These are phyloP conservation scores for Drosophila neoperkinsi DNA, from an alignment of 2,888 invertebrate genomes.

Conservation along the genomic window DNA sequence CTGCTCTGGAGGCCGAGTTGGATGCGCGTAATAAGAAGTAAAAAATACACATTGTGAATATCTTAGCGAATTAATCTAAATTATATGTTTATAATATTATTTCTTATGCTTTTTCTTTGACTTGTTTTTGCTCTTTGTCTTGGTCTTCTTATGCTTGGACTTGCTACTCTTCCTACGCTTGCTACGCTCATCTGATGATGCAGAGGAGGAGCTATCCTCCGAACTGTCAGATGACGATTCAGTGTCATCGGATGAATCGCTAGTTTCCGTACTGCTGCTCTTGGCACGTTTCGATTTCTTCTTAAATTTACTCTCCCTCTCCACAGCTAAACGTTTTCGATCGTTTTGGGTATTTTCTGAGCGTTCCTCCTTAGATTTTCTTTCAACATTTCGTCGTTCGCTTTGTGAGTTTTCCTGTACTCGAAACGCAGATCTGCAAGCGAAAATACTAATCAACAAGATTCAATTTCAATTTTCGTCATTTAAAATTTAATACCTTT, in stretches of 20 bases:
- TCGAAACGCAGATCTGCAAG: constrained; percentile 3
- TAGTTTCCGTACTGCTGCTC: constrained; percentile 55
- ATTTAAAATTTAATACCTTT: constrained; percentile 41
- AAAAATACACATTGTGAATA: constrained; percentile 17
- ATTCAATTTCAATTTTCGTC: background rate
- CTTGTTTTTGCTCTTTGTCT: constrained; percentile 55
- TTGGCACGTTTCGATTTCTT: constrained; percentile 58
- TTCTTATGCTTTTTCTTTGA: constrained; percentile 66
- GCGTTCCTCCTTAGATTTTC: constrained; percentile 1
- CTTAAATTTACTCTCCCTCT: constrained; percentile 44
- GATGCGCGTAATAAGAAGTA: constrained; percentile 59
- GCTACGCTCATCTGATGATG: constrained; percentile 61
- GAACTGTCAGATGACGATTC: constrained; percentile 58
- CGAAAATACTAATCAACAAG: background rate
- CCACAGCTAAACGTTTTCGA: constrained; percentile 19
- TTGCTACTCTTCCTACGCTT: constrained; percentile 69
- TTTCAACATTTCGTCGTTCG: constrained; percentile 1
- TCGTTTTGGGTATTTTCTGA: constrained; percentile 15
- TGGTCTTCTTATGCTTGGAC: constrained; percentile 60
- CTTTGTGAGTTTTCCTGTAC: constrained; percentile 3
- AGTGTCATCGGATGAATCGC: constrained; percentile 41
- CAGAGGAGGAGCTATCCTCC: constrained; percentile 55
- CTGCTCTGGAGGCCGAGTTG: constrained; percentile 55
- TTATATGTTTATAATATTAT: constrained; percentile 44
- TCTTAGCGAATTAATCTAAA: constrained; percentile 42